Evolutionary conservation across 2,797 vertebrate species (phyloP).

Genomic region (Lithobates sylvaticus): DNA sequence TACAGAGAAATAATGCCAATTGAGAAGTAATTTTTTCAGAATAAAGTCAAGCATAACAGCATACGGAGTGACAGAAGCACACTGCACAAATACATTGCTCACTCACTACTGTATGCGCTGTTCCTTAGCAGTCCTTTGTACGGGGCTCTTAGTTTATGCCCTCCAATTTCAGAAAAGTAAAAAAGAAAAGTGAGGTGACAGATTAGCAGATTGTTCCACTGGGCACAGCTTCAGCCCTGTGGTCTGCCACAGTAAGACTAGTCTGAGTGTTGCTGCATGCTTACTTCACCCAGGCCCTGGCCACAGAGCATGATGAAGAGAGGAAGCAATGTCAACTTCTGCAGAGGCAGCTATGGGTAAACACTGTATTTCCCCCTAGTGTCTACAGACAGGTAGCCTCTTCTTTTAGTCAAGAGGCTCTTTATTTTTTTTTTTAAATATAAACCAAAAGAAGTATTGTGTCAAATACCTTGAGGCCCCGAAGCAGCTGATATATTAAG

Average conservation of each 20-base stretch:
- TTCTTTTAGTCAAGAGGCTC: neutral
- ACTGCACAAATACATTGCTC: no score
- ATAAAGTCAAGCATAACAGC: neutral
- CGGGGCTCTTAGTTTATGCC: neutral
- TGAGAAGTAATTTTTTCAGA: neutral
- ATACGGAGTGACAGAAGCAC: no score
- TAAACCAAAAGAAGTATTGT: neutral
- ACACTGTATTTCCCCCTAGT: neutral
- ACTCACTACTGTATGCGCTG: neutral
- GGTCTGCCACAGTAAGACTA: no score
- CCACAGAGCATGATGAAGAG: neutral
- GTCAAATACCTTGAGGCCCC: slow-evolving; percentile 88
- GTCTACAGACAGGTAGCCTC: neutral
- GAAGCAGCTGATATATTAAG: slow-evolving; percentile 95
- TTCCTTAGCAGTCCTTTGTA: neutral
- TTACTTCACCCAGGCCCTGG: no score
- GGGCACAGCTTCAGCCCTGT: no score
- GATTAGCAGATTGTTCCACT: neutral
- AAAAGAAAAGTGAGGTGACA: neutral
- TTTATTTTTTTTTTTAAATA: neutral
- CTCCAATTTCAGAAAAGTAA: neutral
- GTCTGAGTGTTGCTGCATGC: no score
- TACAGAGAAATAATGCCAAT: no score
- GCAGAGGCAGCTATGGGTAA: neutral
- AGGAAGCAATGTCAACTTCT: neutral